phyloP scores from a whole-genome alignment of 2,113 vertebrate genomes.

The Oceanodroma tethys region DNA sequence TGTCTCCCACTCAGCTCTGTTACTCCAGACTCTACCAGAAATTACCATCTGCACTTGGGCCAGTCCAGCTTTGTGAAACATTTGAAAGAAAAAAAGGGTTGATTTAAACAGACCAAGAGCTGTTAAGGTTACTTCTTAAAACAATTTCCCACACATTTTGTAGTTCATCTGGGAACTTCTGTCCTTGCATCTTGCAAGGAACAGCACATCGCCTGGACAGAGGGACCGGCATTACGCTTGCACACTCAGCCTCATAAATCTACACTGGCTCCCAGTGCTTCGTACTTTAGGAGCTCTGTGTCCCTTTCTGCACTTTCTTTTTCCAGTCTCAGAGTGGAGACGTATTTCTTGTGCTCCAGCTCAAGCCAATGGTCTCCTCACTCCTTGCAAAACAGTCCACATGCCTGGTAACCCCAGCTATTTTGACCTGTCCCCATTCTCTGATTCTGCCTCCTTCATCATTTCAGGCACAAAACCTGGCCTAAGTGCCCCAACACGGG shows the following conservation, averaged over 20 bases:
- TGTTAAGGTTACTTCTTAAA: not conserved
- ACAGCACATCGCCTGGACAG: not conserved
- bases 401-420: not conserved
- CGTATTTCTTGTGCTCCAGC: not conserved
- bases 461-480: not conserved
- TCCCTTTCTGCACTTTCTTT: not conserved
- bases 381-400: not conserved
- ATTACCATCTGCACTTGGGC: not conserved
- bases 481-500: not conserved
- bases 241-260: not conserved
- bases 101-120: not conserved
- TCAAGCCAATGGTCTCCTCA: not conserved
- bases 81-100: not conserved
- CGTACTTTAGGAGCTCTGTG: not conserved
- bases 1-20: not conserved
- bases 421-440: not conserved
- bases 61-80: not conserved
- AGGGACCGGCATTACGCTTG: not conserved
- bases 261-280: accelerated
- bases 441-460: not conserved
- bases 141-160: not conserved
- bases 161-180: not conserved
- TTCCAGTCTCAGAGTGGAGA: not conserved
- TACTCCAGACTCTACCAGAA: not conserved
- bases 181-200: not conserved